These are phyloP conservation scores for Bettongia penicillata DNA, from an alignment of 2,113 vertebrate species.

Conservation along the genomic window DNA sequence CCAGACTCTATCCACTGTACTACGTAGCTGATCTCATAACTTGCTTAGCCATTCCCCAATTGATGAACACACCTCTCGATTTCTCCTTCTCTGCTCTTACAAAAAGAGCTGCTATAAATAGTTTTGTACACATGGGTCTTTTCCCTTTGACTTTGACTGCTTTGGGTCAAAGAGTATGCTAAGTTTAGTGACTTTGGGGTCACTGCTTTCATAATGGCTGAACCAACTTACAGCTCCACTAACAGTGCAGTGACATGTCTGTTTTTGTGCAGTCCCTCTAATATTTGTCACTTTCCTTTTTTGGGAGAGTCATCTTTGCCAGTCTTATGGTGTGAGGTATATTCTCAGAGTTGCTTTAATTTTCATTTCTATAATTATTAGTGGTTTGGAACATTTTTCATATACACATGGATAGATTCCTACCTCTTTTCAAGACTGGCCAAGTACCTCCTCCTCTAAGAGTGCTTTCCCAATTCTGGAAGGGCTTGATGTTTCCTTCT, in stretches of 20 bases:
- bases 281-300: no score
- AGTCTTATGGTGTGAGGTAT: neutral
- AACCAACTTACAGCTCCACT: no score
- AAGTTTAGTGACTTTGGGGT: no score
- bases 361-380: neutral
- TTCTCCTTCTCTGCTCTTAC: neutral
- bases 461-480: neutral
- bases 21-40: neutral
- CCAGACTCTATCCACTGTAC: no score
- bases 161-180: neutral
- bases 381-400: neutral
- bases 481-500: neutral
- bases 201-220: no score
- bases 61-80: neutral
- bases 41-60: neutral
- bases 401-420: neutral
- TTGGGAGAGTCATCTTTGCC: no score
- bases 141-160: neutral
- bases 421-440: neutral
- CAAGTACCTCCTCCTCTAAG: neutral
- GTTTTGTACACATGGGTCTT: neutral
- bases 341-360: neutral
- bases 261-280: no score
- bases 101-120: neutral
- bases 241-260: no score